Evolutionary conservation across 2,113 vertebrate species (phyloP).

Genomic region (Clarias gariepinus): DNA sequence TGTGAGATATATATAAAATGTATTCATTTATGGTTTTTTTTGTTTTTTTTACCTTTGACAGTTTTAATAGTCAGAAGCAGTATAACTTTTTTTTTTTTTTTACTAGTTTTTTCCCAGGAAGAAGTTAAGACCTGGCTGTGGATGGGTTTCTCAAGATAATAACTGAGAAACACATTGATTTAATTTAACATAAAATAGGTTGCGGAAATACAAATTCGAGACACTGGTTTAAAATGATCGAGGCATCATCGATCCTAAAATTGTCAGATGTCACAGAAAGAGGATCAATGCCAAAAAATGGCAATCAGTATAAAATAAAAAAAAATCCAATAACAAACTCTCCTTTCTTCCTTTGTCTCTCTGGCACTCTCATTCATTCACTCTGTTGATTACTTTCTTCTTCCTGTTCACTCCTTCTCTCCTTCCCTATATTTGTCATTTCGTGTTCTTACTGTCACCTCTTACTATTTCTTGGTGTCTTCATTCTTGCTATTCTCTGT

Average conservation of each 20-base stretch:
- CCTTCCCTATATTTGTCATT: not conserved
- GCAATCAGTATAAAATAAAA: not conserved
- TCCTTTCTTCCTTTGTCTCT: not conserved
- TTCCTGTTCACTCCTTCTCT: slow-evolving; percentile 4
- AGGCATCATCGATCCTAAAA: not conserved
- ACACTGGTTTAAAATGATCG: not conserved
- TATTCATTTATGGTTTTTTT: too few species aligned
- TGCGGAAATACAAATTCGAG: not conserved
- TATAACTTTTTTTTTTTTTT: not conserved
- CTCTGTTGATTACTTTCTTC: not conserved
- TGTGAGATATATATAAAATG: not conserved
- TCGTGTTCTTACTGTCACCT: not conserved
- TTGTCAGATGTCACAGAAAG: not conserved
- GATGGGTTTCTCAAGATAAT: not conserved
- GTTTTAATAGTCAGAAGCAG: not conserved
- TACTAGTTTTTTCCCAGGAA: too few species aligned
- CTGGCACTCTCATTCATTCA: not conserved
- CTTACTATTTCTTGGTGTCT: slow-evolving; percentile 6
- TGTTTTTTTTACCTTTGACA: too few species aligned
- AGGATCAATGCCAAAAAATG: not conserved
- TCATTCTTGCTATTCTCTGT: not conserved
- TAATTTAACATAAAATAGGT: not conserved
- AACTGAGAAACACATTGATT: not conserved
- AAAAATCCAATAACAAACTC: not conserved
- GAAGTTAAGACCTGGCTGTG: not conserved